phyloP scores from a whole-genome alignment of 1,140 invertebrate genomes.

The Leptinotarsa lineolata region DNA sequence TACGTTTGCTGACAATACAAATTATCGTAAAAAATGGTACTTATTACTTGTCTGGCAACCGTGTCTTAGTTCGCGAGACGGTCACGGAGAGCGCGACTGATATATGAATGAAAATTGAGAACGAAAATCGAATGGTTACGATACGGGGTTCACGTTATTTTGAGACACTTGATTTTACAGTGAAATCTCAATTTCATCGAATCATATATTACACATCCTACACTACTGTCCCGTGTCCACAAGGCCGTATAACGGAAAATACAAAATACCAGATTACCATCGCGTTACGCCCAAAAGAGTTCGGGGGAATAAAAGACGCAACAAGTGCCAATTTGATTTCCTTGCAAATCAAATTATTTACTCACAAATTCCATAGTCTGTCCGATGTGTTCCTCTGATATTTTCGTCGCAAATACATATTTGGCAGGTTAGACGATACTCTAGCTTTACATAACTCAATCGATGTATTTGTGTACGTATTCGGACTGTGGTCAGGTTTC shows the following conservation, averaged over 20 bases:
- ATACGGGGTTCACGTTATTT: slow-evolving; percentile 1
- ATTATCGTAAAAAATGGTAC: background rate
- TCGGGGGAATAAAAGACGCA: background rate
- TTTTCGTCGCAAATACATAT: background rate
- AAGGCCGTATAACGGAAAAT: background rate
- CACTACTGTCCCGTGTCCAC: background rate
- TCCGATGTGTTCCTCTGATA: background rate
- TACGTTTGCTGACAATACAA: too few species aligned
- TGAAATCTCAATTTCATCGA: background rate
- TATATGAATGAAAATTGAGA: slow-evolving; percentile 26
- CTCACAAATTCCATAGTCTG: background rate
- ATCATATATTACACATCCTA: background rate
- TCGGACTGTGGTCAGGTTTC: slow-evolving; percentile 1
- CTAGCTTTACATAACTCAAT: slow-evolving; percentile 1
- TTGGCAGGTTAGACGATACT: background rate
- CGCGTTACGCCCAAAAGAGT: slow-evolving; percentile 1
- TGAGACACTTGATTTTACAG: background rate
- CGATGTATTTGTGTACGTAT: background rate
- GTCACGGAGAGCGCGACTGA: background rate
- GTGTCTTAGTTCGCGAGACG: slow-evolving; percentile 16
- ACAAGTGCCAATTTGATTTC: background rate
- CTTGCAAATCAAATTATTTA: background rate
- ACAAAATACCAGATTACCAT: background rate
- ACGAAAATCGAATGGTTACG: slow-evolving; percentile 37
- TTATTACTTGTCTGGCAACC: background rate